phyloP scores from a whole-genome alignment of 2,113 vertebrate species.

The Dunckerocampus dactyliophorus region DNA sequence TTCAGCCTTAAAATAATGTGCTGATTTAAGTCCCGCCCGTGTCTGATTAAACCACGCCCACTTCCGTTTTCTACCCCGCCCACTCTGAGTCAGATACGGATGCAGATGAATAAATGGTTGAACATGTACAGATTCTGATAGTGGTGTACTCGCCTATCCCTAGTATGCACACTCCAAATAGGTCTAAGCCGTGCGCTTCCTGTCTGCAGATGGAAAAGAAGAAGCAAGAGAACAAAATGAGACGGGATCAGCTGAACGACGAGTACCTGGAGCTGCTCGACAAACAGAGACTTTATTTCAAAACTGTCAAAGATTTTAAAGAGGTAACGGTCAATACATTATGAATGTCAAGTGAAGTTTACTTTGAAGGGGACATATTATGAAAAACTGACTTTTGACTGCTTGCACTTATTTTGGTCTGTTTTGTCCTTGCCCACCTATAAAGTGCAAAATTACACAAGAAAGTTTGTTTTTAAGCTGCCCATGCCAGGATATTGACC shows the following conservation, averaged over 20 bases:
- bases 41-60: too few relatives aligned
- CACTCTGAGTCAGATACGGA: too few relatives aligned
- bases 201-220: conserved; percentile 91
- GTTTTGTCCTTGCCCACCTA: not conserved
- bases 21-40: too few relatives aligned
- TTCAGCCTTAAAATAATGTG: too few relatives aligned
- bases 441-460: too few relatives aligned
- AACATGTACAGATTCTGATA: too few relatives aligned
- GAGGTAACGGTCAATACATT: conserved; percentile 75
- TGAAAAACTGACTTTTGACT: not conserved
- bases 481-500: too few relatives aligned
- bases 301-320: conserved; percentile 98
- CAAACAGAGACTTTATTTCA: conserved; percentile 95
- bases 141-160: too few relatives aligned
- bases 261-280: conserved; percentile 94
- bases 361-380: not conserved
- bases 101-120: too few relatives aligned
- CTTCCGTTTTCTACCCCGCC: too few relatives aligned
- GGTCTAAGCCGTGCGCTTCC: not conserved
- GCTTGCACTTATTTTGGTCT: not conserved
- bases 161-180: not conserved
- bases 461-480: too few relatives aligned
- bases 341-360: not conserved
- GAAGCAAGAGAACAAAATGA: conserved; percentile 98
- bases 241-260: conserved; percentile 93